These are phyloP conservation scores for Loris lydekkerianus DNA, from an alignment of 2,797 vertebrate species.

Conservation along the genomic window DNA sequence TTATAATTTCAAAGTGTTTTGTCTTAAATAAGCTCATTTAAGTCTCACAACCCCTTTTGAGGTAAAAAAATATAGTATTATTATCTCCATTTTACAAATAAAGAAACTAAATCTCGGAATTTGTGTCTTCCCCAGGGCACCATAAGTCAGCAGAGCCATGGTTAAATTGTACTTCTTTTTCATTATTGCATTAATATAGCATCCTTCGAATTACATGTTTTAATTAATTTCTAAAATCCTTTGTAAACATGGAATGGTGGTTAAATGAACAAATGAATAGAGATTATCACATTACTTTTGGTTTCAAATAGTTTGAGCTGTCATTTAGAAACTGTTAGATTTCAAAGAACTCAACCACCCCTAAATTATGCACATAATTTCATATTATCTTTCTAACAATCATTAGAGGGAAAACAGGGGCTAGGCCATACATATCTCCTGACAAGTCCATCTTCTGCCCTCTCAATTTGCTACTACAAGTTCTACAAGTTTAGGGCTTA, in stretches of 20 bases:
- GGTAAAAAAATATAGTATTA: neutral
- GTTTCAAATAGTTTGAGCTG: slow-evolving; percentile 66
- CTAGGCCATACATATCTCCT: neutral
- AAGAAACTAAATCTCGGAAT: slow-evolving; percentile 57
- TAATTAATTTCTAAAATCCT: slow-evolving; percentile 51
- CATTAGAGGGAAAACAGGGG: slow-evolving; percentile 9
- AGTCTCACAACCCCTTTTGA: neutral
- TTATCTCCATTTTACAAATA: slow-evolving; percentile 52
- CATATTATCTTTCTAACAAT: slow-evolving; percentile 52
- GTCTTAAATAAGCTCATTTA: slow-evolving; percentile 31
- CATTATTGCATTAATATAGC: neutral
- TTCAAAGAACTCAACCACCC: slow-evolving; percentile 62
- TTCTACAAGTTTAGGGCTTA: neutral
- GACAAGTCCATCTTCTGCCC: neutral
- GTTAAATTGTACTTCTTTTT: slow-evolving; percentile 19
- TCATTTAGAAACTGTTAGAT: slow-evolving; percentile 77
- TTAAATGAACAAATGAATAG: slow-evolving; percentile 50
- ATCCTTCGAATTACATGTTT: slow-evolving; percentile 43
- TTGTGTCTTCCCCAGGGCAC: neutral
- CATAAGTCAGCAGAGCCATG: neutral
- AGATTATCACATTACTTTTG: slow-evolving; percentile 57
- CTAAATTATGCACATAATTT: slow-evolving; percentile 24
- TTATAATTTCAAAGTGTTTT: slow-evolving; percentile 50
- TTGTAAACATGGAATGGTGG: slow-evolving; percentile 16
- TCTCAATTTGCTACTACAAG: slow-evolving; percentile 1